A percentile compares a stretch with the other conserved stretches of the same genome.
Evolutionary conservation across 2,113 vertebrate genomes (phyloP).

Genomic region (Catagonus wagneri): DNA sequence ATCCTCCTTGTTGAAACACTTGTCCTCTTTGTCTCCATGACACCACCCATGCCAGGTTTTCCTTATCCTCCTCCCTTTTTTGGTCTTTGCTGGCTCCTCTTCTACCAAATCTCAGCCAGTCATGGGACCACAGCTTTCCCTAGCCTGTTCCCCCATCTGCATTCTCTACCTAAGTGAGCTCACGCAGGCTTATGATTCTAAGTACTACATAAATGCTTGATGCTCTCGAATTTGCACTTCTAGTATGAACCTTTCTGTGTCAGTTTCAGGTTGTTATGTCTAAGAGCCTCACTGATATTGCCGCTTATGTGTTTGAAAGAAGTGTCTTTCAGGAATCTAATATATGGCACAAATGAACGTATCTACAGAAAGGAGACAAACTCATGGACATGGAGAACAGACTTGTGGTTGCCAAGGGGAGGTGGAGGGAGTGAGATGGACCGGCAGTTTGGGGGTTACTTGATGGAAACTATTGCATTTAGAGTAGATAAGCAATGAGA

Average conservation of each 20-base stretch:
- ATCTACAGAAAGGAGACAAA: too few relatives aligned
- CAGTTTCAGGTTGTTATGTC: background rate
- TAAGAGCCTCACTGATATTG: background rate
- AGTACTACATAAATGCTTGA: background rate
- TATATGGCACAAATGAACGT: too few relatives aligned
- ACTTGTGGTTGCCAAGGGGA: too few relatives aligned
- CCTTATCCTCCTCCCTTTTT: background rate
- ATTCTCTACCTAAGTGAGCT: background rate
- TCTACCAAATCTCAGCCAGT: background rate
- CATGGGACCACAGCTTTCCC: background rate
- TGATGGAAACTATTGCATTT: too few relatives aligned
- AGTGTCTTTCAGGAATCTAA: background rate
- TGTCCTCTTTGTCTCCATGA: background rate
- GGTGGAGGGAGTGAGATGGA: too few relatives aligned
- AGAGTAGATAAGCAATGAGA: too few relatives aligned
- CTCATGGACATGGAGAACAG: too few relatives aligned
- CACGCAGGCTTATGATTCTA: background rate
- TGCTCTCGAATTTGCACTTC: background rate
- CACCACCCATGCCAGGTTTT: background rate
- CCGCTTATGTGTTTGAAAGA: background rate
- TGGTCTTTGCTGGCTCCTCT: background rate
- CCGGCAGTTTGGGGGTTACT: too few relatives aligned
- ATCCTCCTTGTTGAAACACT: background rate
- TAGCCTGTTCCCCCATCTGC: background rate
- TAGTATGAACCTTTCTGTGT: background rate